Conservation (phyloP, 2,797 vertebrate genomes). For the Sorex maritimensis region DNA sequence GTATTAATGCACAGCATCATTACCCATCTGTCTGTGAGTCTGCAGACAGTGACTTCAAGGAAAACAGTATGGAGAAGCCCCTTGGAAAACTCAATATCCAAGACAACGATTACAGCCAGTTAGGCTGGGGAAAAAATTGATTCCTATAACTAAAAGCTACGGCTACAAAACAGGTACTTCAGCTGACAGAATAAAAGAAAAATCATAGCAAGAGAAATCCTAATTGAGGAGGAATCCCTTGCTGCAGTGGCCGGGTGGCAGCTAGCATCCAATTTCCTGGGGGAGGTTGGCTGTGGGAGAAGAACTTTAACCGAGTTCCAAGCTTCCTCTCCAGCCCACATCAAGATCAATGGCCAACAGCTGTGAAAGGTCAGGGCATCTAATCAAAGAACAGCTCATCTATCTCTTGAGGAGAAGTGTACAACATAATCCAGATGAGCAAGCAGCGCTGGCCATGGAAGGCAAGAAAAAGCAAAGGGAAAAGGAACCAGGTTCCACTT, state of each 20-base stretch:
- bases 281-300: conserved; percentile 56
- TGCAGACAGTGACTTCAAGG: conserved; percentile 86
- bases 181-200: conserved; percentile 89
- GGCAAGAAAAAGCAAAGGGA: background rate
- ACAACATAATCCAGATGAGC: conserved; percentile 39
- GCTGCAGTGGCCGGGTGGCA: background rate
- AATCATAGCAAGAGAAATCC: conserved; percentile 82
- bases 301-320: conserved; percentile 82
- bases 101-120: conserved; percentile 89
- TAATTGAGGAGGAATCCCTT: conserved; percentile 85
- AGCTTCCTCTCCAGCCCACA: conserved; percentile 82
- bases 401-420: conserved; percentile 56
- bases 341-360: conserved; percentile 81
- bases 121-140: conserved; percentile 87
- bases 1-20: conserved; percentile 95
- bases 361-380: conserved; percentile 85
- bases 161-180: conserved; percentile 83
- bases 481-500: conserved; percentile 50
- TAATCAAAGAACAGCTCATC: conserved; percentile 72
- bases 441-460: background rate
- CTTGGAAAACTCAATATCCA: conserved; percentile 88
- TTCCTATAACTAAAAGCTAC: conserved; percentile 90
- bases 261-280: conserved; percentile 86
- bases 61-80: conserved; percentile 83
- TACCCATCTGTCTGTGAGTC: conserved; percentile 92